Percentiles rank a stretch among this genome's conserved stretches.
phyloP scores from a whole-genome alignment of 2,888 invertebrate species.

The Drosophila conformis region DNA sequence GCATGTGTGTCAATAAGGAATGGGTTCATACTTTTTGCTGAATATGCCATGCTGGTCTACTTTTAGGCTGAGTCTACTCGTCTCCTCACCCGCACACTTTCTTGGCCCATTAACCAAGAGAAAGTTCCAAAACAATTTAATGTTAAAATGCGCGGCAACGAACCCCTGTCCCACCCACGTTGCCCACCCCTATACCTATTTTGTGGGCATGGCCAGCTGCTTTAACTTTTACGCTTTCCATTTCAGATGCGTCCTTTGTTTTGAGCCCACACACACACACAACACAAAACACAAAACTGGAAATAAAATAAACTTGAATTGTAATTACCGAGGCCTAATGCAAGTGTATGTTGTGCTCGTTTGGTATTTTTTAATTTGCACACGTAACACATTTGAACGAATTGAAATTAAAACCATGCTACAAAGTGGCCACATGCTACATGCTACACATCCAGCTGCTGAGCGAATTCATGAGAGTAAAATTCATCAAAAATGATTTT shows the following conservation, averaged over 20 bases:
- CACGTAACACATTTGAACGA: conserved; percentile 27
- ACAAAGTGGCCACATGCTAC: conserved; percentile 55
- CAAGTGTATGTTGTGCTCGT: background rate
- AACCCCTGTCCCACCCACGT: no score
- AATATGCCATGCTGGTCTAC: conserved; percentile 61
- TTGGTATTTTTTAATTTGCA: conserved; percentile 1
- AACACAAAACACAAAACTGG: conserved; percentile 16
- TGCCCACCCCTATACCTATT: no score
- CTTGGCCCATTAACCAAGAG: conserved; percentile 18
- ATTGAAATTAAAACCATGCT: conserved; percentile 61
- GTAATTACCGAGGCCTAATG: conserved; percentile 71
- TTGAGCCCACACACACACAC: conserved; percentile 12
- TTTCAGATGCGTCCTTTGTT: conserved; percentile 48
- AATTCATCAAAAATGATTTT: conserved; percentile 79
- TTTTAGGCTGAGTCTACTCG: conserved; percentile 50
- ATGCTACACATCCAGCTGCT: conserved; percentile 8
- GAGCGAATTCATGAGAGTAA: conserved; percentile 12
- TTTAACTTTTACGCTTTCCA: conserved; percentile 53
- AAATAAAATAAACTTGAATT: conserved; percentile 76
- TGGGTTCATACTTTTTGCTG: conserved; percentile 37
- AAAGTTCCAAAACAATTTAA: conserved; percentile 77
- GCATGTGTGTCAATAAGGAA: conserved; percentile 72
- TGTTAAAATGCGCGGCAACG: conserved; percentile 54
- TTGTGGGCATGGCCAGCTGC: conserved; percentile 11
- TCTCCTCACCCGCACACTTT: conserved; percentile 1